These are phyloP conservation scores for Ptychobarbus kaznakovi DNA, from an alignment of 2,797 vertebrate species.

Conservation along the genomic window DNA sequence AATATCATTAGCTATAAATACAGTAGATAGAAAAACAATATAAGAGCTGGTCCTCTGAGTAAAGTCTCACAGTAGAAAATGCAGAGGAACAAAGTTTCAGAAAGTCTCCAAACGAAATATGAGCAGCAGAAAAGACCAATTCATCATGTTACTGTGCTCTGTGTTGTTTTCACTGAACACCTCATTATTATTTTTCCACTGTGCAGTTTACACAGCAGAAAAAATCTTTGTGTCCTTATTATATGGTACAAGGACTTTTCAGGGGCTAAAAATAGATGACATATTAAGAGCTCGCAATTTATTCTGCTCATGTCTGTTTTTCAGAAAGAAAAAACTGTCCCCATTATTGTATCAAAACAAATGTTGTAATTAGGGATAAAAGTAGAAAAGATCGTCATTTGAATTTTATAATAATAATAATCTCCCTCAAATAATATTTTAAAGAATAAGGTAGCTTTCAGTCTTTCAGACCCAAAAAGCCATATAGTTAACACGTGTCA, in stretches of 20 bases:
- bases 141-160: not conserved
- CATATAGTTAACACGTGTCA: no score
- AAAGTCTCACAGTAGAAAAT: not conserved
- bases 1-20: not conserved
- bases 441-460: not conserved
- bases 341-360: not conserved
- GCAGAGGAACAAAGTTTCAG: not conserved
- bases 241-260: constrained; percentile 7
- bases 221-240: constrained; percentile 31
- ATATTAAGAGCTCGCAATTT: constrained; percentile 48
- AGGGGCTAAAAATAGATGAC: constrained; percentile 44
- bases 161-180: not conserved
- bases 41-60: not conserved
- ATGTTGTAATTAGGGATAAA: not conserved
- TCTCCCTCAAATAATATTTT: not conserved
- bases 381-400: not conserved
- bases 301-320: constrained; percentile 23
- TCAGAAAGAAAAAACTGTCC: constrained; percentile 22
- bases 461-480: not conserved
- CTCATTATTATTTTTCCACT: not conserved
- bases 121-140: constrained; percentile 1
- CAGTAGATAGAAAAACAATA: not conserved
- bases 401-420: not conserved
- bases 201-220: constrained; percentile 5
- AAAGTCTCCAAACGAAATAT: constrained; percentile 10